Evolutionary conservation across 2,888 invertebrate genomes (phyloP), one percentile per base, ranked within the genome.

Genomic region (Prenolepis imparis): DNA sequence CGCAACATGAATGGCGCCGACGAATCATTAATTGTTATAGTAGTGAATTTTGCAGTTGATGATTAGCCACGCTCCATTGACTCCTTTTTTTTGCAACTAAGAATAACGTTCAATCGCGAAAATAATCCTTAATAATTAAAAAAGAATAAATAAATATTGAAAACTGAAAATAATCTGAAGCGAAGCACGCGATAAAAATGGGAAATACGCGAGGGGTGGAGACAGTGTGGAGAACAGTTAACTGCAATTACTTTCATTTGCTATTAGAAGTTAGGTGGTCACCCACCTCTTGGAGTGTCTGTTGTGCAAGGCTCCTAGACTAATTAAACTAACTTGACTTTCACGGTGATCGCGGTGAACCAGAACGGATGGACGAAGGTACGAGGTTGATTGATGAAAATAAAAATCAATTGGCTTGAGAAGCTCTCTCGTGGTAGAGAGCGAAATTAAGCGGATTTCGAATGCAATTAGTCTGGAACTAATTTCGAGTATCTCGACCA

Each of bases 111-210:
- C 83, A 86, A 89, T 89, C 86, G 87, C 64, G 82, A 84, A 86
- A 84, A 87, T n/a, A 87, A 84, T 82, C 75, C 36, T 70, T 72
- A 78, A 88, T 88, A 90, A 91, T 91, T 89, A 88, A 87, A 21
- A 85, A 85, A 85, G 84, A 28, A 39, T 28, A 28, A 28, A 28
- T 28, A 41, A 41, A 41, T 9, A 24, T 18, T 66, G n/a, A 28
- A 77, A n/a, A 52, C 18, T 36, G 1, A 6, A 24, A 52, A 64
- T n/a, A 15, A 28, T 12, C 5, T 28, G n/a, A 52, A 8, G 11
- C 11, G n/a, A 48, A 48, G 12, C 44, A 67, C 3, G 24, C 28
- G 24, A 28, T 52, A 41, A 66, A 66, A 59, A 59, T 32, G 18
- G n/a, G 12, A 59, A 39, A 72, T 5, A 39, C 73, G 61, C 12